phyloP scores from a whole-genome alignment of 1,140 invertebrate species.

The Muscidifurax raptorellus region DNA sequence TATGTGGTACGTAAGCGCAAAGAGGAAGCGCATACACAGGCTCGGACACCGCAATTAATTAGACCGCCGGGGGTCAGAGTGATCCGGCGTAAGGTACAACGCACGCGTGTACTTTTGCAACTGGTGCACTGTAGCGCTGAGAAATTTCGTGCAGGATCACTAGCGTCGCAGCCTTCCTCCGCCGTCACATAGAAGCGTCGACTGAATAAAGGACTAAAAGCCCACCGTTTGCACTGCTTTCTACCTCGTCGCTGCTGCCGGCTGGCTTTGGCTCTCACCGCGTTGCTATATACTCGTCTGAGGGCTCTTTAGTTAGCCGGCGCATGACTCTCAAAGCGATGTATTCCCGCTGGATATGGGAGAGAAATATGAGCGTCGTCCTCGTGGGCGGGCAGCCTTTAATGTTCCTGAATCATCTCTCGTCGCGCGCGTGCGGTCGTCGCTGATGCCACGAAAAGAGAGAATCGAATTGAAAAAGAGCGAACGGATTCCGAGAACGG shows the following conservation, averaged over 20 bases:
- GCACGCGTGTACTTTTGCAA: neutral
- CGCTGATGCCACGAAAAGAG: neutral
- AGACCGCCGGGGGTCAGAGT: neutral
- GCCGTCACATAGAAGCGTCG: neutral
- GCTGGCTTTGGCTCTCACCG: neutral
- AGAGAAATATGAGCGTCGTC: slow-evolving; percentile 13
- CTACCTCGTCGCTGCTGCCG: neutral
- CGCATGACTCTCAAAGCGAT: slow-evolving; percentile 19
- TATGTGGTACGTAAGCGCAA: neutral
- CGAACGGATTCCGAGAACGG: neutral
- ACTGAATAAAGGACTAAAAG: slow-evolving; percentile 36
- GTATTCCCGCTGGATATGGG: neutral
- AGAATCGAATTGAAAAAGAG: neutral
- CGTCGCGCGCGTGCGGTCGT: neutral
- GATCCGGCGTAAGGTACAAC: neutral
- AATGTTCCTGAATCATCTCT: neutral
- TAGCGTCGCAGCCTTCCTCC: neutral
- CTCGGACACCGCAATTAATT: neutral
- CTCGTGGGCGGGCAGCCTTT: neutral
- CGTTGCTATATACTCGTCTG: neutral
- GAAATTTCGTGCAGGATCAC: neutral
- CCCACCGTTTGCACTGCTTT: slow-evolving; percentile 7
- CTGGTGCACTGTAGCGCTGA: neutral
- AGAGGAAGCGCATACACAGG: neutral
- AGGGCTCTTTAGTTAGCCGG: neutral